These are phyloP conservation scores for Oncorhynchus clarkii DNA, from an alignment of 2,113 vertebrate genomes.

Conservation along the genomic window DNA sequence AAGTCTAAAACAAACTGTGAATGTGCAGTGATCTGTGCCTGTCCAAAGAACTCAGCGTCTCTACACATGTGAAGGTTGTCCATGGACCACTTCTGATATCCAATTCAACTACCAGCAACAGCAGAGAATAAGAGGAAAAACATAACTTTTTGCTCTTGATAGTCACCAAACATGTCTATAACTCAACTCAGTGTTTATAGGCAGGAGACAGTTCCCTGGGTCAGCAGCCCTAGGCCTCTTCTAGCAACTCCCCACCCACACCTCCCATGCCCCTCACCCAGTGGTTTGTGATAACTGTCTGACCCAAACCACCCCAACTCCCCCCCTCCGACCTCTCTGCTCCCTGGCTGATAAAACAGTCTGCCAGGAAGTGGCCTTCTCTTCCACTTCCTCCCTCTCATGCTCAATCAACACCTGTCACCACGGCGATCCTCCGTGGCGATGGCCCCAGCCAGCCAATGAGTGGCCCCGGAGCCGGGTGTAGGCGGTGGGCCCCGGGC, in stretches of 20 bases:
- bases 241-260: slow-evolving; percentile 26
- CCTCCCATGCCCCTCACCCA: slow-evolving; percentile 28
- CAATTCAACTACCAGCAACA: background rate
- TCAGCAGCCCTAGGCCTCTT: slow-evolving; percentile 49
- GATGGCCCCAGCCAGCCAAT: slow-evolving; percentile 1
- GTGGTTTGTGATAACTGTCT: slow-evolving; percentile 59
- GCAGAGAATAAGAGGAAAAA: slow-evolving; percentile 11
- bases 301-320: slow-evolving; percentile 39
- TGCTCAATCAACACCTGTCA: slow-evolving; percentile 93
- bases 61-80: background rate
- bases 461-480: background rate
- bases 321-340: slow-evolving; percentile 66
- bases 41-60: background rate
- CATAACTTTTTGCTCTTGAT: slow-evolving; percentile 60
- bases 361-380: slow-evolving; percentile 72
- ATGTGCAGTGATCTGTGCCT: background rate
- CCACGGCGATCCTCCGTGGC: slow-evolving; percentile 40
- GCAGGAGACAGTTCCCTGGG: slow-evolving; percentile 64
- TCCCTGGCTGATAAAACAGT: slow-evolving; percentile 74
- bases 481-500: slow-evolving; percentile 32
- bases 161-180: slow-evolving; percentile 53
- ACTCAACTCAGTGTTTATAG: slow-evolving; percentile 70
- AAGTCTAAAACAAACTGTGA: slow-evolving; percentile 10
- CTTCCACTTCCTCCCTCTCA: slow-evolving; percentile 82
- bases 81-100: background rate